Evolutionary conservation across 2,113 vertebrate genomes (phyloP).

Genomic region (Elgaria multicarinata): DNA sequence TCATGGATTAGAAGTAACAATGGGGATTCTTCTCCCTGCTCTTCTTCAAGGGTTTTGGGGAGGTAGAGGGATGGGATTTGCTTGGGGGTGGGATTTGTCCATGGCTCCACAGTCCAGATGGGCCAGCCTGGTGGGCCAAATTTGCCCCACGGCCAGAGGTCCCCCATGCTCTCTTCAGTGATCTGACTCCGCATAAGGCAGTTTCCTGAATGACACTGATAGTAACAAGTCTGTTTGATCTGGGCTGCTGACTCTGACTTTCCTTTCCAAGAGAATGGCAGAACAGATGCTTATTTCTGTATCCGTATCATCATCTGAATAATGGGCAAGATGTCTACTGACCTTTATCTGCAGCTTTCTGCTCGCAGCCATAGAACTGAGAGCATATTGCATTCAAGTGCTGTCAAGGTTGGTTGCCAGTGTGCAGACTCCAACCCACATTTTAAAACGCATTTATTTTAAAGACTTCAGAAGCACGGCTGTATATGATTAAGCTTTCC

Average conservation of each 20-base stretch:
- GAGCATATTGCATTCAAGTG: background rate
- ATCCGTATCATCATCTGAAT: constrained; percentile 14
- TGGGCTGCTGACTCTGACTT: constrained; percentile 4
- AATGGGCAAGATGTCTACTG: constrained; percentile 42
- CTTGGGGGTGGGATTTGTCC: too few relatives aligned
- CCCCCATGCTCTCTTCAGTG: too few relatives aligned
- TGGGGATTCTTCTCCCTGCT: too few relatives aligned
- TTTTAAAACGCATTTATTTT: constrained; percentile 46
- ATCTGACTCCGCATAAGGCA: background rate
- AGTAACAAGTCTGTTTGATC: background rate
- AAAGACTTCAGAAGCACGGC: constrained; percentile 19
- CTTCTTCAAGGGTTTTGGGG: too few relatives aligned
- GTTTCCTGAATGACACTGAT: background rate
- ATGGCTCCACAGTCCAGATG: too few relatives aligned
- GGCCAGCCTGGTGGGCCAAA: too few relatives aligned
- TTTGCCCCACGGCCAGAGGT: too few relatives aligned
- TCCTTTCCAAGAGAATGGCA: constrained; percentile 17
- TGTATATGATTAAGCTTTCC: constrained; percentile 46
- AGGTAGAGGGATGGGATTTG: too few relatives aligned
- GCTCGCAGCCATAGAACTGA: background rate
- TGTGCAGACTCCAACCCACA: constrained; percentile 3
- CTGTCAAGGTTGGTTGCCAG: constrained; percentile 32
- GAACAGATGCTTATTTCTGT: constrained; percentile 35
- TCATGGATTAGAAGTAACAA: too few relatives aligned
- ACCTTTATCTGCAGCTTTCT: constrained; percentile 26